These are phyloP conservation scores for Smutsia gigantea DNA, from an alignment of 2,797 vertebrate species.

Conservation along the genomic window DNA sequence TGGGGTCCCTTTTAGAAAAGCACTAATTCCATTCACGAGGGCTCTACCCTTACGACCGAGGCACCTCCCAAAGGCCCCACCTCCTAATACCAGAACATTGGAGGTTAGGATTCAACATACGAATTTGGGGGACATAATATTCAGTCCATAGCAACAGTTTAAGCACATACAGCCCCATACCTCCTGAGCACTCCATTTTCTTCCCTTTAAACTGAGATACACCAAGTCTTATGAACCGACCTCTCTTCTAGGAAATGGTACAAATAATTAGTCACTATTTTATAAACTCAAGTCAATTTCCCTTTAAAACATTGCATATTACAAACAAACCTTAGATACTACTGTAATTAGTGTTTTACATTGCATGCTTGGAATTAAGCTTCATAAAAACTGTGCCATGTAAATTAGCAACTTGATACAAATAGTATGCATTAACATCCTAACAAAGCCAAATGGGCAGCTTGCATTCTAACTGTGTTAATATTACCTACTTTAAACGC, in stretches of 20 bases:
- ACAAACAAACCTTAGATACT: constrained; percentile 22
- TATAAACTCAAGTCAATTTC: background rate
- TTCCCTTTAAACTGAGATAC: background rate
- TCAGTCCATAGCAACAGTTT: background rate
- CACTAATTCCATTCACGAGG: background rate
- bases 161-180: background rate
- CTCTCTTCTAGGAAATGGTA: background rate
- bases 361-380: background rate
- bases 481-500: background rate
- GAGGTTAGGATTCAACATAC: background rate
- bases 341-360: background rate
- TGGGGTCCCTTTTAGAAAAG: background rate
- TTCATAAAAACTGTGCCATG: constrained; percentile 34
- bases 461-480: background rate
- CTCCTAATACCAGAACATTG: background rate
- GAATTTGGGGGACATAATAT: background rate
- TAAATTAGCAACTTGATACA: constrained; percentile 14
- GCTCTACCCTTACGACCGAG: background rate
- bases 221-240: background rate
- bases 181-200: background rate
- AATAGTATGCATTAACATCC: background rate
- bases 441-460: background rate
- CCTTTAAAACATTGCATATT: background rate
- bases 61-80: background rate
- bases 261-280: background rate